These are phyloP conservation scores for Serilophus lunatus DNA, from an alignment of 2,113 vertebrate genomes.

Conservation along the genomic window DNA sequence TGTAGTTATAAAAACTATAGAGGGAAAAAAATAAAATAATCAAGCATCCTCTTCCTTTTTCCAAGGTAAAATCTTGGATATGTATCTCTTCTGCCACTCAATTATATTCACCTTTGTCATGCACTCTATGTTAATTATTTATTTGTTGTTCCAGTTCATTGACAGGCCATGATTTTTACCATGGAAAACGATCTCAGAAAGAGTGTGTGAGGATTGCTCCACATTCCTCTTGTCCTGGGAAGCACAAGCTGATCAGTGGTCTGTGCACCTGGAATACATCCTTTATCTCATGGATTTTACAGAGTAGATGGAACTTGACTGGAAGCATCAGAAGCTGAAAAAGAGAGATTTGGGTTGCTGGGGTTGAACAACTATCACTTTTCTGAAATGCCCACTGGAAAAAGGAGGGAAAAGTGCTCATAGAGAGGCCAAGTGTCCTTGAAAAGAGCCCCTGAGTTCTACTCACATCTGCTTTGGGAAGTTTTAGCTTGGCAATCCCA, in stretches of 20 bases:
- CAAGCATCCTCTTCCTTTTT: not conserved
- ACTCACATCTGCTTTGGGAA: not conserved
- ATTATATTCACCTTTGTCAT: not conserved
- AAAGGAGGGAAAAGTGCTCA: not conserved
- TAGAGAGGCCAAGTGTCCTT: not conserved
- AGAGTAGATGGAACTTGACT: not conserved
- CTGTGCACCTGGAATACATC: not conserved
- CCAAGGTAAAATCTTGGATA: not conserved
- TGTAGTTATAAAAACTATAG: not conserved
- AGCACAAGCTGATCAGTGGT: not conserved
- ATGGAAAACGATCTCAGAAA: not conserved
- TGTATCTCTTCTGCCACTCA: not conserved
- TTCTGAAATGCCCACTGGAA: not conserved
- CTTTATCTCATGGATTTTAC: not conserved
- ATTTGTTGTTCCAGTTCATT: not conserved
- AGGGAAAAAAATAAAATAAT: not conserved
- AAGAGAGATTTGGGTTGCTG: not conserved
- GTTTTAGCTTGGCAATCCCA: not conserved
- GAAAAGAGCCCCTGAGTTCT: not conserved
- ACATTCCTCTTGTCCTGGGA: not conserved
- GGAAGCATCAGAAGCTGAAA: not conserved
- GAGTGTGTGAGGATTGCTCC: not conserved
- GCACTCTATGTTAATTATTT: not conserved
- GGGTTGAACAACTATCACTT: not conserved
- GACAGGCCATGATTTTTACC: not conserved